Percentiles rank a stretch among this genome's conserved stretches.
Conservation (phyloP, 2,888 invertebrate species). For the Arctia plantaginis region DNA sequence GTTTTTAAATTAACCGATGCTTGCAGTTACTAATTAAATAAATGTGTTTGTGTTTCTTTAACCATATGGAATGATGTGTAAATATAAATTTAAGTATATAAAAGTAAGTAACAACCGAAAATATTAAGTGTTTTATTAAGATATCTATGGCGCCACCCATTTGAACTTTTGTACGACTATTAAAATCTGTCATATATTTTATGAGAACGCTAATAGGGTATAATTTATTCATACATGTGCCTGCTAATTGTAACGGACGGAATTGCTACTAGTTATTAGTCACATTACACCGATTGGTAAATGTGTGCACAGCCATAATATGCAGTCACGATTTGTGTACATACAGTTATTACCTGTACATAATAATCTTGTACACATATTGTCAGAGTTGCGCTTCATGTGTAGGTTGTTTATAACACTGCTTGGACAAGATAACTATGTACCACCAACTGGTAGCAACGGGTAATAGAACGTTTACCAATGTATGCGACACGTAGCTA, state of each 20-base stretch:
- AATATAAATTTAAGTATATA: background rate
- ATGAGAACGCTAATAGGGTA: constrained; percentile 31
- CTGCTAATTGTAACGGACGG: constrained; percentile 26
- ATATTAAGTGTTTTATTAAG: background rate
- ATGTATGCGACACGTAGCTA: constrained; percentile 29
- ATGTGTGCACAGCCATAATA: constrained; percentile 18
- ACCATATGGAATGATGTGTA: background rate
- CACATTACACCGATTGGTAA: constrained; percentile 33
- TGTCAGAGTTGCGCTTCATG: constrained; percentile 49
- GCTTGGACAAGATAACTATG: constrained; percentile 60
- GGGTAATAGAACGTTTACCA: constrained; percentile 48
- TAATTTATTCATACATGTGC: constrained; percentile 27
- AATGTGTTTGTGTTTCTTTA: background rate
- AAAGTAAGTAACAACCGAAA: background rate
- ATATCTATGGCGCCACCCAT: background rate
- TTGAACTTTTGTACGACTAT: background rate
- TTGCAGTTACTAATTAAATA: background rate
- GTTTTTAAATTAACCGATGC: background rate
- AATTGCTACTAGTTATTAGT: constrained; percentile 17
- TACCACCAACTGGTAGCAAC: constrained; percentile 42
- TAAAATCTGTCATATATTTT: constrained; percentile 31
- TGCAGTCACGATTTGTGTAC: constrained; percentile 36
- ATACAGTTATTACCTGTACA: constrained; percentile 29
- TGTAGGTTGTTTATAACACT: constrained; percentile 61
- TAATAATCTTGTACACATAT: constrained; percentile 33